phyloP scores from a whole-genome alignment of 2,113 vertebrate species.

The Micromys minutus region DNA sequence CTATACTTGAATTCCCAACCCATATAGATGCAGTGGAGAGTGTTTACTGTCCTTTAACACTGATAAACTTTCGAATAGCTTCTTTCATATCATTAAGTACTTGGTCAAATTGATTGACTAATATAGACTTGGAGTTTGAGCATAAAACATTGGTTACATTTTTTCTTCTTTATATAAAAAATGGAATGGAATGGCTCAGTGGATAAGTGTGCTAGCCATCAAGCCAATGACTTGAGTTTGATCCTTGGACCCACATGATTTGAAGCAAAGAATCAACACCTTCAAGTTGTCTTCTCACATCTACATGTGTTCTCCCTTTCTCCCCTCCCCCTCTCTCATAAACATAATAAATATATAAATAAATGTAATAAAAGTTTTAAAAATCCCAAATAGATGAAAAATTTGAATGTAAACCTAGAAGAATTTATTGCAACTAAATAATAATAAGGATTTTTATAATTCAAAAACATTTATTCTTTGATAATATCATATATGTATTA shows the following conservation, averaged over 20 bases:
- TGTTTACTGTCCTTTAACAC: background rate
- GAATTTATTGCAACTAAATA: background rate
- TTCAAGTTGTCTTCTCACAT: background rate
- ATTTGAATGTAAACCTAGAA: background rate
- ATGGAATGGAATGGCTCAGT: background rate
- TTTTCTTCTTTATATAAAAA: background rate
- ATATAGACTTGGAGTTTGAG: background rate
- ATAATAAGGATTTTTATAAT: background rate
- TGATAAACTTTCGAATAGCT: background rate
- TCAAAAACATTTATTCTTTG: background rate
- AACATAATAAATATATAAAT: background rate
- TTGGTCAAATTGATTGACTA: background rate
- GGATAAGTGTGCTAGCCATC: background rate
- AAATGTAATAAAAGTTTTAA: background rate
- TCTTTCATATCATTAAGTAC: background rate
- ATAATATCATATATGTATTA: background rate
- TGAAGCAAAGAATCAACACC: background rate
- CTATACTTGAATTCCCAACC: background rate
- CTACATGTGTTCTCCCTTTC: background rate
- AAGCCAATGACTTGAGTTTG: background rate
- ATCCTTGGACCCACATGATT: background rate
- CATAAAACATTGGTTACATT: background rate
- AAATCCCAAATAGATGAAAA: background rate
- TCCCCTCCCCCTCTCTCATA: background rate
- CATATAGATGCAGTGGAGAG: background rate